Conservation (phyloP, 2,888 invertebrate genomes). For the Tipula unca region DNA sequence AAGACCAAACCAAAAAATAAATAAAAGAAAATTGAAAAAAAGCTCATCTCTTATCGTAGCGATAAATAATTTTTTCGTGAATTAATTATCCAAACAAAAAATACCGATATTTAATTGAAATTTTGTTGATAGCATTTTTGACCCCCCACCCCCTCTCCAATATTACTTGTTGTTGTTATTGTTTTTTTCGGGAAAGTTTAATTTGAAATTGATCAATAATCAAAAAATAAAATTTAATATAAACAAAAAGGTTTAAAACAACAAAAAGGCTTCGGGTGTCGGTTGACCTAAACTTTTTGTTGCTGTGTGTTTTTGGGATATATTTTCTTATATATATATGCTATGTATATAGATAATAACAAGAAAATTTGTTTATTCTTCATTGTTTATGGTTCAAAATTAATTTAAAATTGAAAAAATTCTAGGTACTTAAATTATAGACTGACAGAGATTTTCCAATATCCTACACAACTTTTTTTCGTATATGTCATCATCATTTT, state of each 20-base stretch:
- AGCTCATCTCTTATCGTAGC: not conserved
- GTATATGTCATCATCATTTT: not conserved
- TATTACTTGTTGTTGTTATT: not conserved
- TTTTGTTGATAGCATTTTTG: conserved; percentile 2
- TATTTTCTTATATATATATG: not conserved
- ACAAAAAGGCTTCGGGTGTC: not conserved
- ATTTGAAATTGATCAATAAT: not conserved
- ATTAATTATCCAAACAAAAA: not conserved
- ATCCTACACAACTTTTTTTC: not conserved
- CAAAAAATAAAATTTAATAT: not conserved
- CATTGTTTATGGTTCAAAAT: not conserved
- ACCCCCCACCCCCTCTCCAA: too few species aligned
- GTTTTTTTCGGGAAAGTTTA: not conserved
- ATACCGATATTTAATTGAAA: not conserved
- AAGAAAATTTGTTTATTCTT: not conserved
- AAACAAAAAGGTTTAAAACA: not conserved
- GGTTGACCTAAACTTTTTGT: not conserved
- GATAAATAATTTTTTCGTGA: not conserved
- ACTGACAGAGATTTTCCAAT: not conserved
- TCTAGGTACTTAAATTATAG: not conserved
- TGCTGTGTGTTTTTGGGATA: not conserved
- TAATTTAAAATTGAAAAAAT: not conserved
- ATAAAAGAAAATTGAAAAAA: not conserved
- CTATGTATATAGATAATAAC: not conserved
- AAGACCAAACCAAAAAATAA: not conserved